Evolutionary conservation across 2,888 invertebrate species (phyloP).

Genomic region (Napeogenes sylphis): DNA sequence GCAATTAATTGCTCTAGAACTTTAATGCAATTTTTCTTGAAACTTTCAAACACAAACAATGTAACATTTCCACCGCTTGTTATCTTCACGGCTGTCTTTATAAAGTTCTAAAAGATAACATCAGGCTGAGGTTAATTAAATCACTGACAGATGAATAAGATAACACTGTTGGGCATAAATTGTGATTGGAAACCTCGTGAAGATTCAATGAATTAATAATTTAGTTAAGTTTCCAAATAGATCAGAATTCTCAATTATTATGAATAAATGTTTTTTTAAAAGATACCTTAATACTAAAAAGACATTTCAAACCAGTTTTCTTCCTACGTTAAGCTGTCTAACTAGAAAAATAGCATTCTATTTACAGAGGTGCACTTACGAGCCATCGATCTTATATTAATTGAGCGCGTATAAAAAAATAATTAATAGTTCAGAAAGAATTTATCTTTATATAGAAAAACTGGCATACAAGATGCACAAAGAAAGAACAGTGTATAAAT

Average conservation of each 20-base stretch:
- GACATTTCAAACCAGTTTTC: not conserved
- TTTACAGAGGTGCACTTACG: not conserved
- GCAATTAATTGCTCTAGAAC: not conserved
- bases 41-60: slow-evolving; percentile 22
- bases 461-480: not conserved
- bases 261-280: too few species aligned
- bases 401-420: not conserved
- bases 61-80: slow-evolving; percentile 28
- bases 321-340: not conserved
- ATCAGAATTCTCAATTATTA: too few species aligned
- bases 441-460: slow-evolving; percentile 1
- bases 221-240: too few species aligned
- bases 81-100: slow-evolving; percentile 34
- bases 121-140: slow-evolving; percentile 37
- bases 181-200: slow-evolving; percentile 29
- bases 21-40: slow-evolving; percentile 2
- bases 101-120: slow-evolving; percentile 36
- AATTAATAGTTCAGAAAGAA: not conserved
- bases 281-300: not conserved
- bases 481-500: slow-evolving; percentile 1
- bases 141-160: slow-evolving; percentile 32
- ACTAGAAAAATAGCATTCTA: slow-evolving; percentile 1
- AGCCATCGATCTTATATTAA: slow-evolving; percentile 3
- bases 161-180: slow-evolving; percentile 28
- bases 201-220: slow-evolving; percentile 20